These are phyloP conservation scores for Dendrolimus punctatus DNA, from an alignment of 1,140 invertebrate genomes.

Conservation along the genomic window DNA sequence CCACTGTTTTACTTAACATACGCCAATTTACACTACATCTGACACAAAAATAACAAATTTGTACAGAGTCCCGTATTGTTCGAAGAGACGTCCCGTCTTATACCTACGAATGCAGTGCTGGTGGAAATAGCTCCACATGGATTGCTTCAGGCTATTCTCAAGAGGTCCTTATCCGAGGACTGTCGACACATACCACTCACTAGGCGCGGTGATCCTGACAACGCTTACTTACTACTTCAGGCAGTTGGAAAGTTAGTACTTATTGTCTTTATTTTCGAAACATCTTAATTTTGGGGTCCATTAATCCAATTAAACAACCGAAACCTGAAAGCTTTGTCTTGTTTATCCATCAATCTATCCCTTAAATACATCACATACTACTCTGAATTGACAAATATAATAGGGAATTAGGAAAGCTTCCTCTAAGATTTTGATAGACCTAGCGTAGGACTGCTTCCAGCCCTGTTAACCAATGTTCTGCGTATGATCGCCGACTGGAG, in stretches of 20 bases:
- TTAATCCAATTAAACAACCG: background rate
- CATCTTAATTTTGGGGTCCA: background rate
- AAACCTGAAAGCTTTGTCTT: too few relatives aligned
- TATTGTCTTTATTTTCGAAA: background rate
- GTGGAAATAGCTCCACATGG: constrained; percentile 88
- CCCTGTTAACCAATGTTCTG: background rate
- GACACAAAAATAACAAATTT: background rate
- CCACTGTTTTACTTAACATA: too few relatives aligned
- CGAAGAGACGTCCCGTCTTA: constrained; percentile 81
- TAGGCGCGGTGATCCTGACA: constrained; percentile 76
- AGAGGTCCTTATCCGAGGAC: constrained; percentile 50
- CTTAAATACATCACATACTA: too few relatives aligned
- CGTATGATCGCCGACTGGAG: too few relatives aligned
- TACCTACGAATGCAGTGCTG: constrained; percentile 83
- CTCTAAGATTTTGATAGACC: background rate
- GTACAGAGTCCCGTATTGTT: constrained; percentile 81
- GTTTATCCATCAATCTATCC: too few relatives aligned
- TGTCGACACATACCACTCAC: constrained; percentile 80
- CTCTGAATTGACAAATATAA: too few relatives aligned
- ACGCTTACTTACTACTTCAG: constrained; percentile 73
- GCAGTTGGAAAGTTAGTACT: constrained; percentile 73
- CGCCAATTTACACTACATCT: too few relatives aligned
- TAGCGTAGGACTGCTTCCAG: background rate
- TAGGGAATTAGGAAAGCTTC: too few relatives aligned
- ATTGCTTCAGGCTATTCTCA: constrained; percentile 81